phyloP scores from a whole-genome alignment of 2,888 invertebrate species.

The Megalurothrips usitatus region DNA sequence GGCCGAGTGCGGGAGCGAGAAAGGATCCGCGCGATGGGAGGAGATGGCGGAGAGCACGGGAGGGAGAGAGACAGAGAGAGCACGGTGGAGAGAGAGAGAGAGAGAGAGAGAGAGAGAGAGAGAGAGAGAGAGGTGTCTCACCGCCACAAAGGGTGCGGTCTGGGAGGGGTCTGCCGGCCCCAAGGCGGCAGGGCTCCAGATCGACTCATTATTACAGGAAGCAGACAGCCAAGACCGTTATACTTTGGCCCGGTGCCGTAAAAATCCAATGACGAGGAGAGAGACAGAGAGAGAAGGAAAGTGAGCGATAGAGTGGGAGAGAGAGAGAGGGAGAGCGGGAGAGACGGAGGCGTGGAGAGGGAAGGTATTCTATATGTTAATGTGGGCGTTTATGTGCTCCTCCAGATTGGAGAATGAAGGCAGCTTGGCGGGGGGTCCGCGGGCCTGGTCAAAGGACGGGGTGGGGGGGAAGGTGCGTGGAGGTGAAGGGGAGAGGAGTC shows the following conservation, averaged over 20 bases:
- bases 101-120: no score
- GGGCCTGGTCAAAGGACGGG: not conserved
- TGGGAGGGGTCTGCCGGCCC: not conserved
- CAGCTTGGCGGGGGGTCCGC: not conserved
- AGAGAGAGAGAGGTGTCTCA: not conserved
- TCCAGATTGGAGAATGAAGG: constrained; percentile 6
- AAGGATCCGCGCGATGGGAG: no score
- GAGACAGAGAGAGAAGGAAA: not conserved
- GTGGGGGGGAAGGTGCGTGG: not conserved
- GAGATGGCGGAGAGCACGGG: no score
- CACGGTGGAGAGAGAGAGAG: no score
- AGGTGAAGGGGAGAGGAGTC: not conserved
- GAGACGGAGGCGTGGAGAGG: not conserved
- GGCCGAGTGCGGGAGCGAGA: not conserved
- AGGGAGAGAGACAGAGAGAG: no score
- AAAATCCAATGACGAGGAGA: not conserved
- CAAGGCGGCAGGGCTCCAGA: not conserved
- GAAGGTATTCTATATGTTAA: constrained; percentile 23
- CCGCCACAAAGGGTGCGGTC: not conserved
- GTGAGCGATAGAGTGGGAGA: not conserved
- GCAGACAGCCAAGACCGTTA: not conserved
- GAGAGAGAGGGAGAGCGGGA: not conserved
- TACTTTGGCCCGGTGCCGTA: not conserved
- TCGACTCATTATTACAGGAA: not conserved
- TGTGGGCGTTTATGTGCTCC: constrained; percentile 16